These are phyloP conservation scores for Sepiola atlantica DNA, from an alignment of 2,888 invertebrate species.

Conservation along the genomic window DNA sequence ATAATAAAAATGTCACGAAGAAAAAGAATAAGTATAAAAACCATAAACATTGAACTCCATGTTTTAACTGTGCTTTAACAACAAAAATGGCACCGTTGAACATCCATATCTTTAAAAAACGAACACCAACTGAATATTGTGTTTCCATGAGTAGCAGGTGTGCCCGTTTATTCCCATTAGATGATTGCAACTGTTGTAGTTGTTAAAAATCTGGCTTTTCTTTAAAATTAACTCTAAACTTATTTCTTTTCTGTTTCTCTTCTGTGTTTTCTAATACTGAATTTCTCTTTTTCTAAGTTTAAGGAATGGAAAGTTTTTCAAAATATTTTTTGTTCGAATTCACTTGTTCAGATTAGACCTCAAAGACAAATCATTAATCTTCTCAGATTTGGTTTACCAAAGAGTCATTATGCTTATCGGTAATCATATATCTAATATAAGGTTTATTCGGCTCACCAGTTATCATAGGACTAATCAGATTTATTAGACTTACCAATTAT, in stretches of 20 bases:
- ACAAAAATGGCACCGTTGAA: not conserved
- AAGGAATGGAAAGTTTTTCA: not conserved
- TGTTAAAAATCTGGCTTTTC: not conserved
- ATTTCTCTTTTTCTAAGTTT: not conserved
- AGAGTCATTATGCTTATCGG: not conserved
- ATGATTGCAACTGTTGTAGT: not conserved
- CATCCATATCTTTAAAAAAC: not conserved
- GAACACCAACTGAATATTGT: not conserved
- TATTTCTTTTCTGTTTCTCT: not conserved
- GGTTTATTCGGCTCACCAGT: not conserved
- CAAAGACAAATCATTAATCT: not conserved
- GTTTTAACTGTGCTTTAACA: not conserved
- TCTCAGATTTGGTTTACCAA: not conserved
- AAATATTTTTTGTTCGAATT: not conserved
- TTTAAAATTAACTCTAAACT: not conserved
- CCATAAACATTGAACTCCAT: not conserved
- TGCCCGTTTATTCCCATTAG: conserved; percentile 19
- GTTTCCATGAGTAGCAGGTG: conserved; percentile 20
- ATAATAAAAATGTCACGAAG: not conserved
- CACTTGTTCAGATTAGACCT: not conserved
- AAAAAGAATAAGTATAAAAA: not conserved
- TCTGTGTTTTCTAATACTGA: not conserved
- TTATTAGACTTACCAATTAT: no score
- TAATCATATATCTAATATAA: not conserved
- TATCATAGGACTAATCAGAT: not conserved